A percentile compares a stretch with the other conserved stretches of the same genome.
These are phyloP conservation scores for Sterrhoptilus dennistouni DNA, from an alignment of 2,113 vertebrate species.

Conservation along the genomic window DNA sequence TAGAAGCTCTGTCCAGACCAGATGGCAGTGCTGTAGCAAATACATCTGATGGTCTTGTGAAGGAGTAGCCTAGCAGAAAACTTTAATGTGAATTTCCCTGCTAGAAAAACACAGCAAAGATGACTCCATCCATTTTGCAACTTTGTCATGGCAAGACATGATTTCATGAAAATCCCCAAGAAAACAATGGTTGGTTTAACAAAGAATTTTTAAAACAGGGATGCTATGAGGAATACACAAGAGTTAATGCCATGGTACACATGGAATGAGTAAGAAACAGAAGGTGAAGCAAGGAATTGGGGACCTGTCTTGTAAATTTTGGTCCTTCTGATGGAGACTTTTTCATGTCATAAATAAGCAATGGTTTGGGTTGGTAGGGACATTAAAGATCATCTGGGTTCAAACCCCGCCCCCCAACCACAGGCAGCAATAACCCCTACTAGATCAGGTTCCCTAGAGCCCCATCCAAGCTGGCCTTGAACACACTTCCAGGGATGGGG, in stretches of 20 bases:
- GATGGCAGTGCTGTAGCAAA: not conserved
- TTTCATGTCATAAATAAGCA: not conserved
- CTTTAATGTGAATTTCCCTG: not conserved
- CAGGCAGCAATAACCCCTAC: not conserved
- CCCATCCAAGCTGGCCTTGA: not conserved
- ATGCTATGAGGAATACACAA: not conserved
- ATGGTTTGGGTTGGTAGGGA: not conserved
- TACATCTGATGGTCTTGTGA: not conserved
- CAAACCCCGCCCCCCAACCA: fast-evolving
- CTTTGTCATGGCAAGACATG: not conserved
- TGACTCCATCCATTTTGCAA: not conserved
- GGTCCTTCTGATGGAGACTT: not conserved
- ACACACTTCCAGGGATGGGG: not conserved
- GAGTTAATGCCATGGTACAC: not conserved
- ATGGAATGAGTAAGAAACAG: not conserved
- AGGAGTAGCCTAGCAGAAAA: not conserved
- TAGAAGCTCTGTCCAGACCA: not conserved
- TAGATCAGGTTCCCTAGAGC: not conserved
- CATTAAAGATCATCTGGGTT: not conserved
- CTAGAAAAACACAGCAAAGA: not conserved
- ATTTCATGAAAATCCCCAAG: not conserved
- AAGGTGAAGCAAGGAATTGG: not conserved
- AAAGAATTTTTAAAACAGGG: not conserved
- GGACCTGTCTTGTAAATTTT: not conserved
- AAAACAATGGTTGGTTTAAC: not conserved